Evolutionary conservation across 2,113 vertebrate species (phyloP).

Genomic region (Trinectes maculatus): DNA sequence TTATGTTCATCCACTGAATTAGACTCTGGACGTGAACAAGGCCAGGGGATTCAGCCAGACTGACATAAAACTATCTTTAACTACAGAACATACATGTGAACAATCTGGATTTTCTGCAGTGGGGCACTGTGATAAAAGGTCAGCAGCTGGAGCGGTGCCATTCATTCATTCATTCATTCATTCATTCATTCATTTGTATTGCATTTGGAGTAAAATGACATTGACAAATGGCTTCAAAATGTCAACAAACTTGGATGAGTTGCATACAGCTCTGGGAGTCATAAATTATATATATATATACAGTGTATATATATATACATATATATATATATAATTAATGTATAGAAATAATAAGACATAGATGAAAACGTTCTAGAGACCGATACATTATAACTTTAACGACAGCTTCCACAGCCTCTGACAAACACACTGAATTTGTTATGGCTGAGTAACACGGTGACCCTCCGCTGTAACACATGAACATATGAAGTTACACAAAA

Average conservation of each 20-base stretch:
- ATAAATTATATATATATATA: too few species aligned
- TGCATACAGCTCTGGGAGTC: too few species aligned
- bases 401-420: too few species aligned
- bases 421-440: background rate
- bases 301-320: too few species aligned
- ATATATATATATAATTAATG: too few species aligned
- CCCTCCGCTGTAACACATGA: background rate
- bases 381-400: too few species aligned
- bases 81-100: background rate
- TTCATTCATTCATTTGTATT: too few species aligned
- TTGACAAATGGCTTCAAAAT: too few species aligned
- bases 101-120: background rate
- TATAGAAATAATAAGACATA: background rate
- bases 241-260: too few species aligned
- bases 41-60: background rate
- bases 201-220: too few species aligned
- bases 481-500: background rate
- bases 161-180: background rate
- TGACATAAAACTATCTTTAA: background rate
- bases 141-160: too few species aligned
- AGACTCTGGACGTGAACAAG: slow-evolving; percentile 7
- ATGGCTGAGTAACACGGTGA: background rate
- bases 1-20: slow-evolving; percentile 29
- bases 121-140: background rate
- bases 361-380: too few species aligned